These are phyloP conservation scores for Ginglymostoma cirratum DNA, from an alignment of 2,113 vertebrate species.

Conservation along the genomic window DNA sequence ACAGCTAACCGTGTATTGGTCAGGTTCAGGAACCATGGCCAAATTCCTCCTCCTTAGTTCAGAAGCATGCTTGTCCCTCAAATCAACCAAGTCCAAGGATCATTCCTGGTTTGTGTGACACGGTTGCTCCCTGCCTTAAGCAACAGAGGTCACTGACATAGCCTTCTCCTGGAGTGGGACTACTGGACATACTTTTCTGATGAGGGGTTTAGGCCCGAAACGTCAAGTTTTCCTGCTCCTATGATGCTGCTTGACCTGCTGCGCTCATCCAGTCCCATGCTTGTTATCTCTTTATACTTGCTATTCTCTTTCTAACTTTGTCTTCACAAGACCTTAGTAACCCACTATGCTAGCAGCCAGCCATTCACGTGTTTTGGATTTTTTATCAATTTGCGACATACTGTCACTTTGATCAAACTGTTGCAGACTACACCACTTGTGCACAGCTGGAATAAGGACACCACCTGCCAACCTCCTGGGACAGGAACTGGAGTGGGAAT, in stretches of 20 bases:
- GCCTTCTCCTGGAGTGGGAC: neutral
- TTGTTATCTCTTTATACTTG: too few species aligned
- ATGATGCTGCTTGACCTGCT: too few species aligned
- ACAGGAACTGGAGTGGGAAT: neutral
- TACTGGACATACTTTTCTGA: neutral
- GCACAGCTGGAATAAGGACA: neutral
- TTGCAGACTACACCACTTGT: neutral
- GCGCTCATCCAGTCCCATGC: too few species aligned
- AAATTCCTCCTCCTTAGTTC: neutral
- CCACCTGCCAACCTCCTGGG: neutral
- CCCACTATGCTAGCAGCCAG: neutral
- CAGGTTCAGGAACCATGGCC: neutral
- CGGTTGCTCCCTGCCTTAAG: neutral
- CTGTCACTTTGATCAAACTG: neutral
- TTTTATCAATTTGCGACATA: neutral
- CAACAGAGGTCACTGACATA: neutral
- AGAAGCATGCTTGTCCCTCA: neutral
- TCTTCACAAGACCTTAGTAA: neutral
- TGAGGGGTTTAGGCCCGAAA: too few species aligned
- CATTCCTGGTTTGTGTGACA: neutral
- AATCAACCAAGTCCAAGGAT: neutral
- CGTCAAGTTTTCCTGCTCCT: too few species aligned
- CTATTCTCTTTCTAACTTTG: too few species aligned
- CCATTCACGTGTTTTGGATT: neutral
- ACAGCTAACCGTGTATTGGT: neutral